Conservation (phyloP, 2,797 vertebrate genomes). For the Ctenosaura bakeri region DNA sequence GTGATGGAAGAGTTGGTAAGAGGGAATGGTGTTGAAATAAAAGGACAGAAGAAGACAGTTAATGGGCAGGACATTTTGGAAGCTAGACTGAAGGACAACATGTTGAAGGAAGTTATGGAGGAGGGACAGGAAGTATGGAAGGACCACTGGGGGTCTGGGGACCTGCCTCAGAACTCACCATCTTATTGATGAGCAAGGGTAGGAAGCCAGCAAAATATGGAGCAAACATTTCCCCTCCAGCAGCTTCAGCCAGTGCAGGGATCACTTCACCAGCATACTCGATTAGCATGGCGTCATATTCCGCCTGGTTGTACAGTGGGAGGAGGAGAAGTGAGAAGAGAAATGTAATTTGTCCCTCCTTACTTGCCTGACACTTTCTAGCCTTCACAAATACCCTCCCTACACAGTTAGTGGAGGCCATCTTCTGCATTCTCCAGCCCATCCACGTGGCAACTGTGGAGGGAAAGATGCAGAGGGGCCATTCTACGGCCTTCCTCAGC, state of each 20-base stretch:
- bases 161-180: slow-evolving; percentile 80
- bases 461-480: background rate
- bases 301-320: slow-evolving; percentile 79
- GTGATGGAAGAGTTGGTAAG: too few relatives aligned
- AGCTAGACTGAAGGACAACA: background rate
- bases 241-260: slow-evolving; percentile 84
- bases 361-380: background rate
- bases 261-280: slow-evolving; percentile 92
- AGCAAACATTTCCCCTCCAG: slow-evolving; percentile 85
- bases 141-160: background rate
- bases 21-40: background rate
- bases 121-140: background rate
- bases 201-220: slow-evolving; percentile 89
- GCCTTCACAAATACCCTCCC: background rate
- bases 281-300: slow-evolving; percentile 90
- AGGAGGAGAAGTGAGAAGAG: too few relatives aligned
- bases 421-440: background rate
- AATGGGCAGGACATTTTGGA: background rate
- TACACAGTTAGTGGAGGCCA: background rate
- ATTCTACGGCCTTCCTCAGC: background rate
- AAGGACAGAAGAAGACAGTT: too few relatives aligned
- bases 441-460: background rate
- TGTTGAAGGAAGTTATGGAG: background rate
- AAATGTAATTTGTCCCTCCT: too few relatives aligned
- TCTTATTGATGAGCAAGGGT: slow-evolving; percentile 88